phyloP scores from a whole-genome alignment of 2,888 invertebrate genomes.

The Lasioglossum malachurum region DNA sequence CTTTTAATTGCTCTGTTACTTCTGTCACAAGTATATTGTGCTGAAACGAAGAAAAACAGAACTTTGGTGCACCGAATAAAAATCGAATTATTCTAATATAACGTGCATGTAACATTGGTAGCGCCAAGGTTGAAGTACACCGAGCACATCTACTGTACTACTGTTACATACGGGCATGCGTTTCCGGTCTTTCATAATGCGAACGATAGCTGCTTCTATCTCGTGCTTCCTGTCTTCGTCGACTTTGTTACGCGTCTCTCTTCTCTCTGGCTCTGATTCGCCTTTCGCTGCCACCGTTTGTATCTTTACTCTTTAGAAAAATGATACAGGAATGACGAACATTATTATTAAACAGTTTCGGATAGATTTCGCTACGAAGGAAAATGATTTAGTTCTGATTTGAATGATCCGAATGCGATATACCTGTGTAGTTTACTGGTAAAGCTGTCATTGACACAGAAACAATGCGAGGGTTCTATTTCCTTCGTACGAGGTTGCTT shows the following conservation, averaged over 20 bases:
- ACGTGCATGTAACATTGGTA: background rate
- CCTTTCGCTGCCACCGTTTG: constrained; percentile 98
- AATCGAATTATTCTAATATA: background rate
- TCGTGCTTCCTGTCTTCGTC: constrained; percentile 99
- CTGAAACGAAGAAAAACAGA: constrained; percentile 84
- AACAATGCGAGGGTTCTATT: constrained; percentile 96
- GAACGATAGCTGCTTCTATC: constrained; percentile 99
- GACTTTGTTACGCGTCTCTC: constrained; percentile 98
- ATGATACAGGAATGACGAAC: constrained; percentile 16
- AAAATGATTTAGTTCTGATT: background rate
- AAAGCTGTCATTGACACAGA: constrained; percentile 99
- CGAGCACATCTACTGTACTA: background rate
- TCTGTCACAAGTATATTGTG: constrained; percentile 98
- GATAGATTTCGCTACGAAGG: background rate
- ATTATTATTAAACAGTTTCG: background rate
- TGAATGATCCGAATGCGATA: background rate
- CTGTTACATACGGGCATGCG: constrained; percentile 91
- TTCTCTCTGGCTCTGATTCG: constrained; percentile 99
- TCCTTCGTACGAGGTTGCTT: constrained; percentile 99
- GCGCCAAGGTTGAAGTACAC: background rate
- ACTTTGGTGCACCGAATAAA: background rate
- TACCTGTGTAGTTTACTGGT: constrained; percentile 98
- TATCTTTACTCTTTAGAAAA: constrained; percentile 91
- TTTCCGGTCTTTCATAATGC: constrained; percentile 99
- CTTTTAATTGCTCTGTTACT: constrained; percentile 98